Evolutionary conservation across 2,888 invertebrate species (phyloP).

Genomic region (Nasonia oneida): DNA sequence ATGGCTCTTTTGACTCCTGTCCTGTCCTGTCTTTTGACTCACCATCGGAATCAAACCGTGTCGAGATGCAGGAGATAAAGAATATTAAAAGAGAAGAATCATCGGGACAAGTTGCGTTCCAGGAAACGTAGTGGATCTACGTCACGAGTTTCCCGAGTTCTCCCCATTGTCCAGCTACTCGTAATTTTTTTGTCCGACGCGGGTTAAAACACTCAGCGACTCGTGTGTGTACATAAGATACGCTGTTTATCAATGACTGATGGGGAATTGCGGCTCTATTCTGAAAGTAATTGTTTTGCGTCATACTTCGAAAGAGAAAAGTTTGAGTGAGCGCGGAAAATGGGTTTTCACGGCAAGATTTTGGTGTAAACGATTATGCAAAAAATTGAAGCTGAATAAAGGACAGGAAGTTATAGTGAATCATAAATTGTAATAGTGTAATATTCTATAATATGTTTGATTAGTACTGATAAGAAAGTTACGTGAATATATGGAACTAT

Average conservation of each 20-base stretch:
- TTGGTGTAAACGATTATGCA: not conserved
- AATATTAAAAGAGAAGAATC: slow-evolving; percentile 10
- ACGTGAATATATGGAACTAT: not conserved
- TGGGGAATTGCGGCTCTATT: not conserved
- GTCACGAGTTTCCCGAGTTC: slow-evolving; percentile 35
- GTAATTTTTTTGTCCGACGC: slow-evolving; percentile 11
- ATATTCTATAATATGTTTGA: not conserved
- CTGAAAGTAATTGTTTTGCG: slow-evolving; percentile 12
- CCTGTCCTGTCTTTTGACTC: not conserved
- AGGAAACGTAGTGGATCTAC: slow-evolving; percentile 28
- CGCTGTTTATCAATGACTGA: not conserved
- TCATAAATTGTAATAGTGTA: not conserved
- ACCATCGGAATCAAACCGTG: not conserved
- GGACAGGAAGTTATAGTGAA: not conserved
- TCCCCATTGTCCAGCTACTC: slow-evolving; percentile 22
- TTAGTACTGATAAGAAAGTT: not conserved
- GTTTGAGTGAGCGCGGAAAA: not conserved
- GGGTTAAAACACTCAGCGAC: not conserved
- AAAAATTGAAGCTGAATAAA: not conserved
- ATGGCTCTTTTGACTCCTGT: slow-evolving; percentile 37
- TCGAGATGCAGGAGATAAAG: slow-evolving; percentile 22
- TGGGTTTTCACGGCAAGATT: not conserved
- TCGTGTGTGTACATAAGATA: not conserved
- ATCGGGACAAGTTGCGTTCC: slow-evolving; percentile 21
- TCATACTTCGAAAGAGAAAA: slow-evolving; percentile 4